phyloP scores from a whole-genome alignment of 1,140 invertebrate species.

The Epicauta chinensis region DNA sequence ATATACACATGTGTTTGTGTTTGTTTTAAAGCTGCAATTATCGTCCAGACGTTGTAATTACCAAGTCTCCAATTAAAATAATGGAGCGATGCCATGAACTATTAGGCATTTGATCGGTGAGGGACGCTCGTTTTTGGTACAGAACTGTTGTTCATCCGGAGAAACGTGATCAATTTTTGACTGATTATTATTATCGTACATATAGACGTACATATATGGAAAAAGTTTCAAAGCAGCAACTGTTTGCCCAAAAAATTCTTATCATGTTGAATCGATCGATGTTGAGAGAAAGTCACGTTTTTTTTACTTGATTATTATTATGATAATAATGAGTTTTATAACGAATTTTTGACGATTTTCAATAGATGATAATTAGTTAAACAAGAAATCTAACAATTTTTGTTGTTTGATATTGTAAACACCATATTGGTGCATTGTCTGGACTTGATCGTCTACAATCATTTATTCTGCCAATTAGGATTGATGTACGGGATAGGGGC shows the following conservation, averaged over 20 bases:
- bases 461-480: constrained; percentile 15
- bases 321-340: no score
- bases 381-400: no score
- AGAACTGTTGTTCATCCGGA: not conserved
- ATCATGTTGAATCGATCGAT: no score
- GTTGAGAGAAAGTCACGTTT: no score
- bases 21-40: constrained; percentile 36
- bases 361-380: no score
- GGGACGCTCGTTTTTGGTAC: not conserved
- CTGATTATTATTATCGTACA: not conserved
- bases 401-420: not conserved
- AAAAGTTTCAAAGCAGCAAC: no score
- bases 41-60: constrained; percentile 34
- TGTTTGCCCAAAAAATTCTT: no score
- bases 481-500: constrained; percentile 11
- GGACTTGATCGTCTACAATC: constrained; percentile 1
- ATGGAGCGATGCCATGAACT: constrained; percentile 36
- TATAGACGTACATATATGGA: no score
- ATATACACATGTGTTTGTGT: constrained; percentile 26
- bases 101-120: constrained; percentile 35
- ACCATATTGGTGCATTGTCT: constrained; percentile 7
- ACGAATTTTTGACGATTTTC: no score
- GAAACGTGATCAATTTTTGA: constrained; percentile 15
- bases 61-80: constrained; percentile 35
- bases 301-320: no score